Conservation (phyloP, 2,797 vertebrate genomes). For the Protonibea diacanthus region DNA sequence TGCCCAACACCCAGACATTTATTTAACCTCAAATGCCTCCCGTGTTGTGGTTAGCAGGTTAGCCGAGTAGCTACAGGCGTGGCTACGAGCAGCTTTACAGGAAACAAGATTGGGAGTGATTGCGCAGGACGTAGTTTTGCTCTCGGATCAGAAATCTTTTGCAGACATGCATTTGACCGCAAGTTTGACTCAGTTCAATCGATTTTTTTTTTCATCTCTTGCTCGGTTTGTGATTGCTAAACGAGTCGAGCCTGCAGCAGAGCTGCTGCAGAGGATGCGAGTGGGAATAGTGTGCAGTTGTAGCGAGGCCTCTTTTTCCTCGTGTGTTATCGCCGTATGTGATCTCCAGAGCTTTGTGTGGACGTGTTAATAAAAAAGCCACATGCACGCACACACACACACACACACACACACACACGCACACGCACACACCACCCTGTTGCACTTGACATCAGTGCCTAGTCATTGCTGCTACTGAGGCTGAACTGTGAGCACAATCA, state of each 20-base stretch:
- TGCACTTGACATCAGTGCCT: conserved; percentile 44
- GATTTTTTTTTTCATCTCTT: neutral
- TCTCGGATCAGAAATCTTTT: conserved; percentile 28
- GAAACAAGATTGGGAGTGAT: conserved; percentile 72
- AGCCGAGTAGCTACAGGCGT: conserved; percentile 82
- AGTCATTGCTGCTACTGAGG: conserved; percentile 38
- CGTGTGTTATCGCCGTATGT: conserved; percentile 49
- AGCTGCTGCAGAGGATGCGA: conserved; percentile 56
- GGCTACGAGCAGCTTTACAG: conserved; percentile 81
- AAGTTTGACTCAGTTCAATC: neutral
- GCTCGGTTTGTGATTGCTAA: neutral
- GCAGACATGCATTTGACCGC: conserved; percentile 25
- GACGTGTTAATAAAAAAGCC: conserved; percentile 31
- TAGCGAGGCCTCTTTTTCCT: conserved; percentile 59
- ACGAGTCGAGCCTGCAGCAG: conserved; percentile 30
- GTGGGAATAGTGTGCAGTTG: conserved; percentile 29
- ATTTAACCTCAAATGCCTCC: neutral
- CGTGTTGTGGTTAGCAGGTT: conserved; percentile 56
- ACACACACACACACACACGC: no score
- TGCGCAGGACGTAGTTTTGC: conserved; percentile 70
- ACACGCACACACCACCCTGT: conserved; percentile 26
- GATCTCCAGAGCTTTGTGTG: conserved; percentile 56
- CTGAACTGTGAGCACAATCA: conserved; percentile 20
- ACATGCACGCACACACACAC: no score
- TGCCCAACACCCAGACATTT: neutral